Percentiles rank a stretch among this genome's conserved stretches.
Evolutionary conservation across 2,888 invertebrate genomes (phyloP).

Genomic region (Mechanitis messenoides): DNA sequence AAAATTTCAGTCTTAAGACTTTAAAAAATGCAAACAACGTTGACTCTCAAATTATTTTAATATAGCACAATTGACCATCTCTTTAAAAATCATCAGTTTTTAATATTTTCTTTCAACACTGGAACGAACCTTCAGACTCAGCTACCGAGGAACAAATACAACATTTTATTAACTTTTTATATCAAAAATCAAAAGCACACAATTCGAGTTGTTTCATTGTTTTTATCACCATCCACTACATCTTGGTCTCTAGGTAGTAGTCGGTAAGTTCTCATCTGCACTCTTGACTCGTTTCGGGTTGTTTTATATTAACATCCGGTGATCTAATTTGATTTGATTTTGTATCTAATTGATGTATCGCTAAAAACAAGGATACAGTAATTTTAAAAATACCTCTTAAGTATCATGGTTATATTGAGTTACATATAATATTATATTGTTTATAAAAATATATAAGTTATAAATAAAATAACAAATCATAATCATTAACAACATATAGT

Average conservation of each 20-base stretch:
- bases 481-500: too few relatives aligned
- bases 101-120: neutral
- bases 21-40: conserved; percentile 24
- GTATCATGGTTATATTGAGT: too few relatives aligned
- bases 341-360: conserved; percentile 13
- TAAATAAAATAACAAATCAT: too few relatives aligned
- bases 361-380: conserved; percentile 8
- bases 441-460: too few relatives aligned
- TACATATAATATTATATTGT: too few relatives aligned
- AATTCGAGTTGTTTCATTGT: neutral
- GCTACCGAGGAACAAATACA: neutral
- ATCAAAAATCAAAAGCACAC: neutral
- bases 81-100: neutral
- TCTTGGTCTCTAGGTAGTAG: conserved; percentile 24
- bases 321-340: conserved; percentile 15
- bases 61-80: conserved; percentile 18
- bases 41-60: conserved; percentile 13
- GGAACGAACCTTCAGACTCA: too few relatives aligned
- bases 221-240: conserved; percentile 17
- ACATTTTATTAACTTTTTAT: neutral
- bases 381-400: too few relatives aligned
- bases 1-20: conserved; percentile 29
- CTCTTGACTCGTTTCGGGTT: conserved; percentile 16
- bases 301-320: conserved; percentile 16
- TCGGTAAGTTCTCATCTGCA: conserved; percentile 22